Percentiles rank a stretch among this genome's conserved stretches.
Conservation (phyloP, 2,113 vertebrate genomes). For the Hucho hucho region DNA sequence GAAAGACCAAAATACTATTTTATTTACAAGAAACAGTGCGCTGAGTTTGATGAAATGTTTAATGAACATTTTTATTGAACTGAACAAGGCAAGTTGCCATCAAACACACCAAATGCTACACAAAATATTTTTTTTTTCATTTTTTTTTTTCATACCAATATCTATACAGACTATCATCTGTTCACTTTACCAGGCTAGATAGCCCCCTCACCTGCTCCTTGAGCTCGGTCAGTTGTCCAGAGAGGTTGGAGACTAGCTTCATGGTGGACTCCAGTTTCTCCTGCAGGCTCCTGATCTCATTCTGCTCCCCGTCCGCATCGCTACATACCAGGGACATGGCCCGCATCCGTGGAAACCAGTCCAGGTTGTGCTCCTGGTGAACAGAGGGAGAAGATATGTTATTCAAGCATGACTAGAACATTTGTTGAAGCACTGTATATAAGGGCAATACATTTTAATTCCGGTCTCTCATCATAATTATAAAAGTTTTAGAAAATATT, state of each 20-base stretch:
- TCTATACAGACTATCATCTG: background rate
- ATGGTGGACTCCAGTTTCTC: conserved; percentile 98
- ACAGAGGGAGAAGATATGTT: background rate
- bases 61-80: conserved; percentile 15
- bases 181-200: no score
- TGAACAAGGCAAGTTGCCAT: conserved; percentile 3
- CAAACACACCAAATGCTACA: background rate
- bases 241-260: conserved; percentile 94
- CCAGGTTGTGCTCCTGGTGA: conserved; percentile 90
- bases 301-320: conserved; percentile 95
- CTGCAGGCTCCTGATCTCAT: conserved; percentile 93
- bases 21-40: background rate
- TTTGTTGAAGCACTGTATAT: background rate
- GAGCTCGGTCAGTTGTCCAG: conserved; percentile 91
- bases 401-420: background rate
- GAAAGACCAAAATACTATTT: background rate
- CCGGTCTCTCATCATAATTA: no score
- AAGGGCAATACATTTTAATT: background rate
- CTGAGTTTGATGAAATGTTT: background rate
- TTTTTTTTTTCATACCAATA: background rate
- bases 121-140: no score
- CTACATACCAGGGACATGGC: conserved; percentile 99
- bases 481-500: no score
- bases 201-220: conserved; percentile 88
- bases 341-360: conserved; percentile 98